phyloP scores from a whole-genome alignment of 1,140 invertebrate genomes.

The Anastrepha obliqua region DNA sequence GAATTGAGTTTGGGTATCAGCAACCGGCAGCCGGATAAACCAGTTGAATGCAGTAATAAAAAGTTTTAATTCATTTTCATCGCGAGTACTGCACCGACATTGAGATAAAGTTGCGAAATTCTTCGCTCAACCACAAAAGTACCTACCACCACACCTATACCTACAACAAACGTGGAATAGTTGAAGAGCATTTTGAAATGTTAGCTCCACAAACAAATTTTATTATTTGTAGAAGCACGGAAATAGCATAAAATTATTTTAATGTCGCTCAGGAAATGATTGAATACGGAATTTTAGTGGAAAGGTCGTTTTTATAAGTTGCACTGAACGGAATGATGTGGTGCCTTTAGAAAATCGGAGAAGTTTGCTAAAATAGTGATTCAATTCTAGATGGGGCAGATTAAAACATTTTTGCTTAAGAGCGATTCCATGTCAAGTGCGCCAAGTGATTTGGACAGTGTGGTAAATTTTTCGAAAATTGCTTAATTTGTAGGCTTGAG shows the following conservation, averaged over 20 bases:
- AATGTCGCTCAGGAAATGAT: neutral
- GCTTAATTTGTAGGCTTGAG: too few species aligned
- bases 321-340: neutral
- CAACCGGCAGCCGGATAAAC: neutral
- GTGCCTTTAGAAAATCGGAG: too few species aligned
- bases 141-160: neutral
- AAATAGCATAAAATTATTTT: conserved; percentile 49
- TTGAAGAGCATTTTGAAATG: neutral
- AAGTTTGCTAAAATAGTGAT: too few species aligned
- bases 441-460: too few species aligned
- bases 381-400: too few species aligned
- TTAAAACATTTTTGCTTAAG: too few species aligned
- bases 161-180: neutral
- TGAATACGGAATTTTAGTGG: neutral
- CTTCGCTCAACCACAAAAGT: neutral
- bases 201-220: conserved; percentile 17
- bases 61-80: conserved; percentile 40
- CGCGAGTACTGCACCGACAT: neutral
- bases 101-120: conserved; percentile 16
- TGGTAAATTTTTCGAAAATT: too few species aligned
- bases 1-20: neutral
- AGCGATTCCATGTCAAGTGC: too few species aligned
- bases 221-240: conserved; percentile 28
- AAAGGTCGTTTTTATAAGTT: neutral
- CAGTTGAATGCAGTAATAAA: conserved; percentile 47